Conservation (phyloP, 2,888 invertebrate species). For the Druceiella hillmani region DNA sequence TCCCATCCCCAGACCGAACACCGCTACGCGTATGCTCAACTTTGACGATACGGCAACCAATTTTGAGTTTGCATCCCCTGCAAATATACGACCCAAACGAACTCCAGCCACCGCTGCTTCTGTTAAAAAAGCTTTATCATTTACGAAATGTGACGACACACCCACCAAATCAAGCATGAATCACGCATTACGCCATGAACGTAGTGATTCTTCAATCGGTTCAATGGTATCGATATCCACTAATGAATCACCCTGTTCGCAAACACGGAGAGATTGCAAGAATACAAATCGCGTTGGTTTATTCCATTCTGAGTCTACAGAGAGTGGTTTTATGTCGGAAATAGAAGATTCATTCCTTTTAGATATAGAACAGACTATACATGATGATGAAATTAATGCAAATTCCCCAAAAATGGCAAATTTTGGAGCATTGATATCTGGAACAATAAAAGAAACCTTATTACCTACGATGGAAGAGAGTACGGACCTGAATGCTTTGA, state of each 20-base stretch:
- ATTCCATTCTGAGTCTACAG: conserved; percentile 40
- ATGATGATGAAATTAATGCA: too few relatives aligned
- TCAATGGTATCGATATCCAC: too few relatives aligned
- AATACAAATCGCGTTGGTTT: too few relatives aligned
- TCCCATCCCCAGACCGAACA: conserved; percentile 27
- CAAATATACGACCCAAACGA: conserved; percentile 27
- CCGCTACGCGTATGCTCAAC: conserved; percentile 38
- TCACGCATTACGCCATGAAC: conserved; percentile 31
- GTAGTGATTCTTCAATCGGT: conserved; percentile 37
- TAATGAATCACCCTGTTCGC: conserved; percentile 29
- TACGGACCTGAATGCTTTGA: conserved; percentile 17
- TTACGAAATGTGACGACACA: conserved; percentile 30
- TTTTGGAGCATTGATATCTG: conserved; percentile 37
- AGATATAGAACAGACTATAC: conserved; percentile 24
- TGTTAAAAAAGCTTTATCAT: conserved; percentile 41
- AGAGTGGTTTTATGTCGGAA: conserved; percentile 46
- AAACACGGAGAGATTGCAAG: conserved; percentile 17
- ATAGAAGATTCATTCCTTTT: conserved; percentile 42
- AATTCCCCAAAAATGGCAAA: conserved; percentile 41
- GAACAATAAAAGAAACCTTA: conserved; percentile 35
- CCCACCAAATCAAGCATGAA: too few relatives aligned
- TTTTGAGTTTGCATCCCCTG: conserved; percentile 44
- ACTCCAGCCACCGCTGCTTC: conserved; percentile 25
- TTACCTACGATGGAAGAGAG: conserved; percentile 27
- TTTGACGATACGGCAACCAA: conserved; percentile 36